Evolutionary conservation across 2,113 vertebrate genomes (phyloP), one percentile per base, ranked within the genome.

Genomic region (Capreolus pygargus): DNA sequence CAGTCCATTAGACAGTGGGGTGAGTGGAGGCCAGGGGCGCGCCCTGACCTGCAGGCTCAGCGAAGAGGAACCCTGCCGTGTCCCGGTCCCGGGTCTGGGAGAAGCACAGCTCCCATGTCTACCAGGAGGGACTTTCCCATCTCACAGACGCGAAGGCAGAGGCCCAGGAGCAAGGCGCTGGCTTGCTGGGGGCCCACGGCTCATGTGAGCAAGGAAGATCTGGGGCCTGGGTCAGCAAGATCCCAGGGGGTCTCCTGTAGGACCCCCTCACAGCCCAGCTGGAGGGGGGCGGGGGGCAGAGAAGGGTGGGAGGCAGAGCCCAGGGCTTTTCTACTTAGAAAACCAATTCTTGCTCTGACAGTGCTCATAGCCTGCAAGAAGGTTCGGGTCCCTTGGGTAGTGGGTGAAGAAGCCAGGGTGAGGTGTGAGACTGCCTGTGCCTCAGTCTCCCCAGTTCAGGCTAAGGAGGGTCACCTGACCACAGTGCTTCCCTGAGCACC

Each of bases 191-290:
- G 52, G 74, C 55, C 55, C 33, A 14, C 0, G 1, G 91, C 50
- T 70, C 81, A 10, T 19, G 0, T 5, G 17, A 5, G n/a, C 14
- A 52, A 4, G 36, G 57, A 33, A 28, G 23, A 33, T 5, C 21
- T 10, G 7, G 16, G 39, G 10, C 61, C 33, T 19, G 21, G 3
- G 10, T 19, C 25, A 33, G n/a, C 21, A 33, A 2, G 15, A 43
- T 28, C 45, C 54, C 61, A 15, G 50, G 36, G 82, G 15, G 23
- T 19, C 50, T 11, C 45, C 54, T 6, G 17, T 7, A 3, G 5
- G 1, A 33, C 39, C 28, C 39, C 7, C 36, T 4, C 2, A 28
- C 8, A 2, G 15, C 10, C 17, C 33, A 7, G 19, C 7, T 6
- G 55, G 7, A 11, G 27, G 39, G 1, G 28, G 7, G n/a, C 9